Base-by-base conservation (phyloP, 2,113 vertebrate species). In the Urocynchramus pylzowi region DNA sequence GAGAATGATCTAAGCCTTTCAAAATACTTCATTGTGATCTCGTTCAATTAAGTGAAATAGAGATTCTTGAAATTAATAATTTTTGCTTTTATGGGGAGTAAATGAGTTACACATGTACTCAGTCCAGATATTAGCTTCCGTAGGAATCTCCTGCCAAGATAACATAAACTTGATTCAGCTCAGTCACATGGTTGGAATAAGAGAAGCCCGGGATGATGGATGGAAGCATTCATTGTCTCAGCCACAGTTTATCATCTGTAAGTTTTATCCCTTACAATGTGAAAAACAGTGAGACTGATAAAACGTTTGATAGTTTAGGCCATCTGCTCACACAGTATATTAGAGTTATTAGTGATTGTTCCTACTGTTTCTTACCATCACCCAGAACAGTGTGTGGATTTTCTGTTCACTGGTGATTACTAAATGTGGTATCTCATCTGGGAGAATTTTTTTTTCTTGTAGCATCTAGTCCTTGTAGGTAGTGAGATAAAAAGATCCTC, bases 101-200 rank as follows among this genome's bases (percentile, higher is more conserved):
- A 79, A 96, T 92, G 18, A 44, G 39, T 81, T 50, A 79, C 37
- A 94, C 70, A 76, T 74, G 23, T 89, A 52, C 26, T 80, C 64
- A 41, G 4, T 90, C 45, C 74, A 57, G 61, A 35, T n/a, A 79
- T 11, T 84, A 78, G 39, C 22, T 85, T 95, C 53, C 11, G 18
- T 65, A 61, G 35, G 83, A 78, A 61, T 93, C 65, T 87, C 61
- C 47, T 94, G 76, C 80, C 37, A 84, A 69, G 64, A 22, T 90
- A 70, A 23, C 79, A 76, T 96, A 89, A 96, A 87, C 93, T 82
- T 87, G 53, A 80, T 93, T 95, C 91, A 75, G 13, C 92, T 96
- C 33, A 11, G 45, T 96, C 92, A 81, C 45, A 1, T 87, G 89
- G 44, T 10, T 94, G 52, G 68, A 94, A 56, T 52, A 53, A 84